phyloP scores from a whole-genome alignment of 2,113 vertebrate species.

The Clarias batrachus region DNA sequence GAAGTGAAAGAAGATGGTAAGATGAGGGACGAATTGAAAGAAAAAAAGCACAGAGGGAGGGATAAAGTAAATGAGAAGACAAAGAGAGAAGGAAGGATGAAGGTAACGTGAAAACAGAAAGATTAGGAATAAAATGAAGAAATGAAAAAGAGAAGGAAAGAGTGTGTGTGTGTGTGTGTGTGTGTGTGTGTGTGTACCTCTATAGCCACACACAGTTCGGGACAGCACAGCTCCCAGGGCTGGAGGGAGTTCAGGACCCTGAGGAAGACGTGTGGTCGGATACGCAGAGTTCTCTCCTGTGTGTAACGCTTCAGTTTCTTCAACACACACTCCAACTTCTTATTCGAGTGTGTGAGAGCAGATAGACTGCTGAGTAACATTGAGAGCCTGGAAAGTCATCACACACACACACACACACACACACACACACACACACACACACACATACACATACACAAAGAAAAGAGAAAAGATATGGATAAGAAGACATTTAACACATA shows the following conservation, averaged over 20 bases:
- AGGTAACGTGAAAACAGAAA: not conserved
- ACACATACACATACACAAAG: not conserved
- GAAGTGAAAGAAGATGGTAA: too few species aligned
- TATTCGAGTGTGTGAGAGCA: conserved; percentile 63
- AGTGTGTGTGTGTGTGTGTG: not conserved
- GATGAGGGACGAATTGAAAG: too few species aligned
- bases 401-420: conserved; percentile 14
- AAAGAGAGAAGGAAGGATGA: not conserved
- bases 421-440: conserved; percentile 15
- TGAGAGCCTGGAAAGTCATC: conserved; percentile 67
- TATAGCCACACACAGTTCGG: conserved; percentile 74
- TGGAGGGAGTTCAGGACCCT: conserved; percentile 69
- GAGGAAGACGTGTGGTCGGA: conserved; percentile 69
- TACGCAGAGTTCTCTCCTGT: conserved; percentile 64
- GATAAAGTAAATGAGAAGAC: too few species aligned
- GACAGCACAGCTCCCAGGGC: conserved; percentile 75
- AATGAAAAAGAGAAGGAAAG: not conserved
- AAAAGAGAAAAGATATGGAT: not conserved
- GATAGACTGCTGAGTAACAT: conserved; percentile 69
- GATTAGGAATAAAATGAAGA: not conserved
- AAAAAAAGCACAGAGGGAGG: too few species aligned
- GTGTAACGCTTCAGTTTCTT: conserved; percentile 71
- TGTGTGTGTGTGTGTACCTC: conserved; percentile 60
- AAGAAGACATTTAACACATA: not conserved
- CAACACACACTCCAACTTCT: conserved; percentile 64